Conservation (phyloP, 2,888 invertebrate species). For the Alcis repandata region DNA sequence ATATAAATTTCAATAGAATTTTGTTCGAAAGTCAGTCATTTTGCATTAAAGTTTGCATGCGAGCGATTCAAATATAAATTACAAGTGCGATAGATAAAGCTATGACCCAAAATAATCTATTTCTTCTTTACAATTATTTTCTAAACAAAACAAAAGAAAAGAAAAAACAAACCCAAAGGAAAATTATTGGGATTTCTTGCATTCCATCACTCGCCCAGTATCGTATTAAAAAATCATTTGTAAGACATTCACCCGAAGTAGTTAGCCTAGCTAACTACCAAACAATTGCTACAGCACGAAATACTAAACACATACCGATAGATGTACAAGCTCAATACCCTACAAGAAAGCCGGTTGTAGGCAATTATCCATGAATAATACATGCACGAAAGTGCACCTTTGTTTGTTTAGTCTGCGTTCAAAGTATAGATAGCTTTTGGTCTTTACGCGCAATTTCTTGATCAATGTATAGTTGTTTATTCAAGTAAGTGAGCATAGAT, state of each 20-base stretch:
- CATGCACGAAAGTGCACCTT: conserved; percentile 45
- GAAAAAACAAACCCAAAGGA: too few species aligned
- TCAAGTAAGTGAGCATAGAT: conserved; percentile 9
- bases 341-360: conserved; percentile 30
- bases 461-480: conserved; percentile 33
- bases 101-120: too few species aligned
- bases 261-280: conserved; percentile 1
- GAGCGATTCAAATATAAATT: too few species aligned
- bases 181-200: too few species aligned
- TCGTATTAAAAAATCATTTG: background rate
- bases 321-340: conserved; percentile 14
- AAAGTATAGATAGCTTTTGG: conserved; percentile 31
- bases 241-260: background rate
- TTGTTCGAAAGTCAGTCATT: too few species aligned
- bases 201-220: background rate
- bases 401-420: conserved; percentile 41
- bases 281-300: conserved; percentile 4
- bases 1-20: too few species aligned
- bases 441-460: conserved; percentile 37
- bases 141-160: too few species aligned
- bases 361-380: conserved; percentile 47
- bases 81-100: too few species aligned
- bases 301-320: conserved; percentile 5
- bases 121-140: too few species aligned
- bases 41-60: too few species aligned